Evolutionary conservation across 1,140 invertebrate species (phyloP), one percentile per base, ranked within the genome.

Genomic region (Gonioctena quinquepunctata): DNA sequence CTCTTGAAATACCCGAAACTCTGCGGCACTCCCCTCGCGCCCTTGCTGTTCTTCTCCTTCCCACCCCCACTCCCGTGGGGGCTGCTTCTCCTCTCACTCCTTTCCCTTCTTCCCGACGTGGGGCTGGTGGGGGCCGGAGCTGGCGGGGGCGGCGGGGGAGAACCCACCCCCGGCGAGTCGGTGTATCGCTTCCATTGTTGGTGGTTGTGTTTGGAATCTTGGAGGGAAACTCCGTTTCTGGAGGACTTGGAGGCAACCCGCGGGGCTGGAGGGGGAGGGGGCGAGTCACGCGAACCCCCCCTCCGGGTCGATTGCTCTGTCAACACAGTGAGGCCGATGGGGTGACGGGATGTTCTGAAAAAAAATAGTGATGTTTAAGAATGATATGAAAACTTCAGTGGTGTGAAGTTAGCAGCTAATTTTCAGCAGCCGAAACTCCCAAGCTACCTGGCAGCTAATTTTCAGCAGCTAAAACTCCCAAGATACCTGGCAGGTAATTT

Each of bases 1-100:
- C 92, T 86, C 78, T 94, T 94, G n/a, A 93, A 90, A 78, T 93
- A 94, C 25, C 91, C 91, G 78, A 94, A 94, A 81, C 89, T 93
- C 69, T 92, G 91, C 5, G 92, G 91, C 1, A 91, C 91, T 23
- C 92, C 90, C 71, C 86, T 66, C 76, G 76, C 79, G 68, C 76
- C 80, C 68, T 68, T 66, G 11, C 72, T 42, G 42, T 52, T 54
- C 79, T 62, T 84, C 82, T 69, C 69, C 26, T 71, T 71, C 80
- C 21, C 26, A 49, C 63, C 42, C 11, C 63, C 42, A 33, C 61
- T 49, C 8, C 61, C 85, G 81, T 73, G 83, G 81, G 8, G 84
- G 83, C 21, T 84, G 82, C 8, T 83, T 78, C 7, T 82, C 82
- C 48, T 79, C 79, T 50, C 80, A 81, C 19, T 84, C 7, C 85